Base-by-base conservation (phyloP, 64 coral and sea anemone species). In the Stichodactyla mertensii region DNA sequence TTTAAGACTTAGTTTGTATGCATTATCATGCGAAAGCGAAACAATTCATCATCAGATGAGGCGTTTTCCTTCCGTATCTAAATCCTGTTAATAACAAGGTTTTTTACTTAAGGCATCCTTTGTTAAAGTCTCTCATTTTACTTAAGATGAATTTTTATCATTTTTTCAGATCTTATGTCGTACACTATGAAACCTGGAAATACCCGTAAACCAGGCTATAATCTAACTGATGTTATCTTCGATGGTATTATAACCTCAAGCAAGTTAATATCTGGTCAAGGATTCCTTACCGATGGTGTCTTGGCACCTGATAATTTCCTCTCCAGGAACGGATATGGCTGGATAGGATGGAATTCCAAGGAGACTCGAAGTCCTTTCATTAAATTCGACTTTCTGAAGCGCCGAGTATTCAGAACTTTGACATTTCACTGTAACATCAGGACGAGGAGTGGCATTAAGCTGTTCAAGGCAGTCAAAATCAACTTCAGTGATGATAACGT, bases 381-480 rank as follows among this genome's bases (percentile, higher is more conserved):
- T 59, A 55, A 80, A 45, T 97, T 97, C 82, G 31, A 87, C 4
- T 97, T 92, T 70, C 27, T 85, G 23, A 31, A 90, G n/a, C 86
- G 52, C 6, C 88, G 85, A 16, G 54, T 93, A 19, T 97, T 97
- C 69, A 23, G 31, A 22, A 71, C 87, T 55, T 52, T 97, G 16
- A 97, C 80, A 7, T 80, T 97, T 71, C 52, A 88, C 16, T 93
- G 91, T 52, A 97, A 97, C 85, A 82, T 97, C 52, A 84, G 94
- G n/a, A 86, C 87, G 55, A 23, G 56, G 16, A 64, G 78, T 45
- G 26, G 11, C 4, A 85, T 97, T 67, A 69, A 79, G 28, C 16
- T 97, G 59, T 97, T 97, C 64, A 87, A 90, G 22, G n/a, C 84
- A 20, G 91, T 93, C 52, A 61, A 71, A 31, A 55, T 97, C 2